Evolutionary conservation across 2,797 vertebrate genomes (phyloP).

Genomic region (Lagocephalus sceleratus): DNA sequence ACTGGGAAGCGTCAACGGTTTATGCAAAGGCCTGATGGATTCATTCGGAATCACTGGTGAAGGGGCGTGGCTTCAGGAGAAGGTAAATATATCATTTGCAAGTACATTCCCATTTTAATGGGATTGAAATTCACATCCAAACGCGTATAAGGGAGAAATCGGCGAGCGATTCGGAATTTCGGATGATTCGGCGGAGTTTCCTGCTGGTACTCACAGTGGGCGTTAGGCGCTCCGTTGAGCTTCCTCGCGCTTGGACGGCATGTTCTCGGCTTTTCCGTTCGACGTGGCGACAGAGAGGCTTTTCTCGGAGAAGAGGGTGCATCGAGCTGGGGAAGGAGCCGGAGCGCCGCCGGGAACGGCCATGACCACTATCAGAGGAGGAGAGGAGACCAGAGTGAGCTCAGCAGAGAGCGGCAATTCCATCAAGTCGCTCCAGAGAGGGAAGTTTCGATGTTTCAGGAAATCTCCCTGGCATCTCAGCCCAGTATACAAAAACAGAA

Average conservation of each 20-base stretch:
- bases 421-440: too few species aligned
- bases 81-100: conserved; percentile 26
- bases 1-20: too few species aligned
- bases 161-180: neutral
- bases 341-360: conserved; percentile 54
- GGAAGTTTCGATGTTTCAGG: too few species aligned
- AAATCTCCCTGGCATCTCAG: too few species aligned
- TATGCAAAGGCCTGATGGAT: conserved; percentile 16
- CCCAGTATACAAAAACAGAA: too few species aligned
- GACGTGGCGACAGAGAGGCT: conserved; percentile 41
- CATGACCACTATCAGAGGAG: conserved; percentile 46
- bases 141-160: too few species aligned
- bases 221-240: conserved; percentile 50
- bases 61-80: conserved; percentile 4
- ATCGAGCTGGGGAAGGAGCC: conserved; percentile 36
- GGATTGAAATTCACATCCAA: conserved; percentile 31
- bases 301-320: conserved; percentile 36
- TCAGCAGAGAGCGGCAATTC: neutral
- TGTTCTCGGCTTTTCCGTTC: conserved; percentile 46
- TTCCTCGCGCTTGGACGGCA: conserved; percentile 53
- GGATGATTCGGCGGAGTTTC: neutral
- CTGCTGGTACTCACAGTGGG: conserved; percentile 54
- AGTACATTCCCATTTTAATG: conserved; percentile 7
- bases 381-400: conserved; percentile 22
- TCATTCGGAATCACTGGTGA: conserved; percentile 18